Percentiles rank a stretch among this genome's conserved stretches.
phyloP scores from a whole-genome alignment of 2,888 invertebrate genomes.

The Cordilura impudica region DNA sequence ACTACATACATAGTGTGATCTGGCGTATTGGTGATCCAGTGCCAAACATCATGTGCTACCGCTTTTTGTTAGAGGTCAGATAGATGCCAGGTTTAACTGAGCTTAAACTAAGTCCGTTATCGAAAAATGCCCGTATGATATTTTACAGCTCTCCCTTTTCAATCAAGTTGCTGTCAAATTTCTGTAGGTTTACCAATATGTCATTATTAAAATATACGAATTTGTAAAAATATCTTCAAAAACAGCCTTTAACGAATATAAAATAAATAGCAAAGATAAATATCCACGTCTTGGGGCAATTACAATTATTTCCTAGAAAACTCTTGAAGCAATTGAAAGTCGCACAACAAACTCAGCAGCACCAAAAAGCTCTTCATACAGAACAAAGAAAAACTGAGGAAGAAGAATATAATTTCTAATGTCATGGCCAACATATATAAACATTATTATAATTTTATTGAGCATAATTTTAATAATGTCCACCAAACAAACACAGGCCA shows the following conservation, averaged over 20 bases:
- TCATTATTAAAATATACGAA: too few relatives aligned
- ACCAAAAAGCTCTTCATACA: neutral
- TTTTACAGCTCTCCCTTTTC: too few relatives aligned
- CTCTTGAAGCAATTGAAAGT: slow-evolving; percentile 35
- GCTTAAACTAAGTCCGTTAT: too few relatives aligned
- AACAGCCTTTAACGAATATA: slow-evolving; percentile 30
- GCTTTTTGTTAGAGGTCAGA: too few relatives aligned
- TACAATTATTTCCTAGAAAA: slow-evolving; percentile 58
- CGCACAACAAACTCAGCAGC: slow-evolving; percentile 22
- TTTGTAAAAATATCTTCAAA: neutral
- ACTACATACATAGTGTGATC: too few relatives aligned
- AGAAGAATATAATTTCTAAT: slow-evolving; percentile 50
- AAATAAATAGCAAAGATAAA: slow-evolving; percentile 54
- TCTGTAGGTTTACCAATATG: too few relatives aligned
- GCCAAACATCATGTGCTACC: too few relatives aligned
- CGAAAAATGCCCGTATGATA: too few relatives aligned
- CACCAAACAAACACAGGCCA: neutral
- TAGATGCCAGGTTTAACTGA: too few relatives aligned
- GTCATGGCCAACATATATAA: slow-evolving; percentile 51
- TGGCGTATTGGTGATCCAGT: too few relatives aligned
- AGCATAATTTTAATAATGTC: slow-evolving; percentile 44
- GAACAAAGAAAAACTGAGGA: neutral
- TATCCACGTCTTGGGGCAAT: slow-evolving; percentile 55
- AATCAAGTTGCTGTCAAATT: too few relatives aligned
- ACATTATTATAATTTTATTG: slow-evolving; percentile 58